Base-by-base conservation (phyloP, 2,113 vertebrate species). In the Aegotheles bennettii region DNA sequence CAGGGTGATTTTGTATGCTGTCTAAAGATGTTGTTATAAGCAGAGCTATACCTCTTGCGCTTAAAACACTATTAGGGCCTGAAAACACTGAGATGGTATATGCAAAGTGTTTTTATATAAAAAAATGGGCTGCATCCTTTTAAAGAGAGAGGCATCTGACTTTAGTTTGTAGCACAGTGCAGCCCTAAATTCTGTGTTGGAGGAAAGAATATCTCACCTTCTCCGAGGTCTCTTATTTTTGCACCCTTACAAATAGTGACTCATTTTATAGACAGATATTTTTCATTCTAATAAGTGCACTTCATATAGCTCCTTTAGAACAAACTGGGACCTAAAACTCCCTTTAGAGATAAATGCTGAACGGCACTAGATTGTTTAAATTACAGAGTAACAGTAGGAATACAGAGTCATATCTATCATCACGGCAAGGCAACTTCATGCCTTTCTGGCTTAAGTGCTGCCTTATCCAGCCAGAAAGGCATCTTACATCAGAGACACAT, bases 171-270 rank as follows among this genome's bases (percentile, higher is more conserved):
- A 86, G 93, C 64, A 61, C 23, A 63, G n/a, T 31, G 16, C 42
- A 89, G 87, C 78, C 87, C 79, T 95, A 79, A 96, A 92, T 96
- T 93, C 90, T 84, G 75, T 84, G 75, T 35, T 19, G 29, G 79
- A 91, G 56, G 78, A 95, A 82, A 85, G 77, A 96, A 81, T 90
- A 75, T 74, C 31, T 84, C 81, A 50, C 81, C 79, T 96, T 85
- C 91, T 82, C 77, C 70, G 38, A 92, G 84, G 60, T 31, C 79
- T 97, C 92, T 97, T 36, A 85, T 90, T 96, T 96, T 95, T 96
- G 48, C 93, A 87, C 84, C 63, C 90, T 87, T 96, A 91, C 87
- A 96, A 96, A 91, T 68, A 95, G 35, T 40, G 67, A 67, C 53
- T 79, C 90, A 38, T 83, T 89, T 96, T 89, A 83, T 71, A 96